phyloP scores from a whole-genome alignment of 2,113 vertebrate species.

The Pleuronectes platessa region DNA sequence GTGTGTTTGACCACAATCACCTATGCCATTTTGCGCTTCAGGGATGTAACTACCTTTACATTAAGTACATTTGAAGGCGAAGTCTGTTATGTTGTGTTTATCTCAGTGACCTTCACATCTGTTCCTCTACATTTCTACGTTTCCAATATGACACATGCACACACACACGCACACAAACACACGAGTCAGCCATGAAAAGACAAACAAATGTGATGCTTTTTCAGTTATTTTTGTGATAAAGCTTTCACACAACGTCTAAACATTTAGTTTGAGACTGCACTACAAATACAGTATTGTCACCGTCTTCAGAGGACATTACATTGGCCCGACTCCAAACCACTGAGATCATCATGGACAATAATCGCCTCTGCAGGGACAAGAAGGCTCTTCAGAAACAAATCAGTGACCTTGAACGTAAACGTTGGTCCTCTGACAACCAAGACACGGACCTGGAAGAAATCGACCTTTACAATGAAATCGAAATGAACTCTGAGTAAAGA shows the following conservation, averaged over 20 bases:
- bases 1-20: background rate
- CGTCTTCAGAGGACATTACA: too few species aligned
- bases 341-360: background rate
- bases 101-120: slow-evolving; percentile 31
- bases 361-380: background rate
- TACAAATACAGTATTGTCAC: too few species aligned
- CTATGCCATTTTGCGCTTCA: slow-evolving; percentile 12
- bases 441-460: background rate
- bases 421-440: background rate
- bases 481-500: too few species aligned
- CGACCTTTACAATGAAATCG: slow-evolving; percentile 1
- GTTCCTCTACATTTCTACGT: slow-evolving; percentile 1
- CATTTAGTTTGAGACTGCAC: too few species aligned
- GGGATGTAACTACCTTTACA: slow-evolving; percentile 30
- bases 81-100: background rate
- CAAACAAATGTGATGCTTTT: slow-evolving; percentile 24
- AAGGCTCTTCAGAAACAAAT: background rate
- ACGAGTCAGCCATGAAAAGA: slow-evolving; percentile 36
- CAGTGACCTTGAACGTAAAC: background rate
- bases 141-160: background rate
- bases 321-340: background rate
- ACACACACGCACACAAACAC: slow-evolving; percentile 1
- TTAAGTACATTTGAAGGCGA: slow-evolving; percentile 31
- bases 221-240: background rate
- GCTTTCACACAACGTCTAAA: too few species aligned